phyloP scores from a whole-genome alignment of 2,888 invertebrate genomes.

The Acrocera orbiculus region DNA sequence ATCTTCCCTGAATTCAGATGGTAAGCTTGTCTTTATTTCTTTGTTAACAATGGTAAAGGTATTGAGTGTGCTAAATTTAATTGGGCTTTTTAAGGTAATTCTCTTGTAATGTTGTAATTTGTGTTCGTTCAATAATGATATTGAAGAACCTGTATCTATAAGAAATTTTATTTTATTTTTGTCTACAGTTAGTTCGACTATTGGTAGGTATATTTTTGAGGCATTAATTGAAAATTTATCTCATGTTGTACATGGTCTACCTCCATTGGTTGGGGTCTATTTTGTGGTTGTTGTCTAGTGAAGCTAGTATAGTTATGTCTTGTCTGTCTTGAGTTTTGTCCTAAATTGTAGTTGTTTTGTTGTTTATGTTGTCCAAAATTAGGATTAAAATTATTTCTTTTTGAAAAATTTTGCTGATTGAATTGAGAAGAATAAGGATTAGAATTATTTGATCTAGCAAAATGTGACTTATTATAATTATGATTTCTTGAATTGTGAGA shows the following conservation, averaged over 20 bases:
- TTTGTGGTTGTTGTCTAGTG: neutral
- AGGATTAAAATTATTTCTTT: neutral
- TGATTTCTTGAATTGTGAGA: too few species aligned
- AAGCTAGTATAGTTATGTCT: too few species aligned
- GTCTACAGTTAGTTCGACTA: constrained; percentile 10
- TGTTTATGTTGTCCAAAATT: too few species aligned
- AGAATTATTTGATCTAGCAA: too few species aligned
- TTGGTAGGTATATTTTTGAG: constrained; percentile 8
- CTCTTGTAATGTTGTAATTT: constrained; percentile 9
- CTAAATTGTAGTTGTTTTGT: too few species aligned
- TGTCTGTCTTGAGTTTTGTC: neutral
- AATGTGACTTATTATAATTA: too few species aligned
- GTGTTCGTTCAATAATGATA: constrained; percentile 7
- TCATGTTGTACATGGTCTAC: constrained; percentile 9
- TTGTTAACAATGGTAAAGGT: neutral
- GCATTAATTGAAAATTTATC: constrained; percentile 11
- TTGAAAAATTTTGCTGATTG: neutral
- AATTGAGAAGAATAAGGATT: neutral
- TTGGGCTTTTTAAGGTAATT: constrained; percentile 3
- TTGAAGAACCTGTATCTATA: constrained; percentile 10
- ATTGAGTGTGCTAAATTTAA: neutral
- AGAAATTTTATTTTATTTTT: constrained; percentile 6
- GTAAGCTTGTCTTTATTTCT: neutral
- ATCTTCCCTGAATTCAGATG: neutral
- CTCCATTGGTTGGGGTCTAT: constrained; percentile 7